Evolutionary conservation across 2,888 invertebrate genomes (phyloP).

Genomic region (Volucella inanis): DNA sequence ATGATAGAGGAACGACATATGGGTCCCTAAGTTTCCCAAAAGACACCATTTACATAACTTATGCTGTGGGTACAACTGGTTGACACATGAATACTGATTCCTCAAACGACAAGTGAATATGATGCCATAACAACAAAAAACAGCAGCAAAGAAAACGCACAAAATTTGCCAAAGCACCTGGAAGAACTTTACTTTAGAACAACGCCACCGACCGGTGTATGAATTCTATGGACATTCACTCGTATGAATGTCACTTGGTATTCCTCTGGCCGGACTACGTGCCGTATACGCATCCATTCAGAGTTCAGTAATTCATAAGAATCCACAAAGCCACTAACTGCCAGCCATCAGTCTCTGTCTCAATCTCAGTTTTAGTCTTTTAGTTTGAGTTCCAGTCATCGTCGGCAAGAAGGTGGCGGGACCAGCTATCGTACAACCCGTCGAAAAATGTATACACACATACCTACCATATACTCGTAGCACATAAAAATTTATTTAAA

Average conservation of each 20-base stretch:
- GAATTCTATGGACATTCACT: conserved; percentile 49
- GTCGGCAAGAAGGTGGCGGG: conserved; percentile 32
- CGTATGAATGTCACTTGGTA: conserved; percentile 59
- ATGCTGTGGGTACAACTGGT: conserved; percentile 53
- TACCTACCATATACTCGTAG: conserved; percentile 1
- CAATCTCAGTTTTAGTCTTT: too few relatives aligned
- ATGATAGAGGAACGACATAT: conserved; percentile 14
- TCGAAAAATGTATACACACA: conserved; percentile 22
- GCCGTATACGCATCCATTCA: conserved; percentile 73
- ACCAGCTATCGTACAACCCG: not conserved
- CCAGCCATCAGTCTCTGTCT: conserved; percentile 50
- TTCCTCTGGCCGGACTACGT: conserved; percentile 59
- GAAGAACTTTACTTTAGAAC: conserved; percentile 40
- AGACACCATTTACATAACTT: conserved; percentile 64
- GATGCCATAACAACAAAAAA: conserved; percentile 1
- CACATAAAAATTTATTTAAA: conserved; percentile 74
- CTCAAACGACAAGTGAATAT: conserved; percentile 49
- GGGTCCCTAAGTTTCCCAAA: conserved; percentile 56
- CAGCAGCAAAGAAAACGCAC: not conserved
- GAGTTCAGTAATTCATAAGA: conserved; percentile 74
- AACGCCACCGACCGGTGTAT: too few relatives aligned
- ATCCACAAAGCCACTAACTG: conserved; percentile 61
- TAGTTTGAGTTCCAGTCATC: too few relatives aligned
- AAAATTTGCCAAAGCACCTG: conserved; percentile 64
- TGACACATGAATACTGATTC: conserved; percentile 71